phyloP scores from a whole-genome alignment of 2,888 invertebrate species.

The Abscondita cerata region DNA sequence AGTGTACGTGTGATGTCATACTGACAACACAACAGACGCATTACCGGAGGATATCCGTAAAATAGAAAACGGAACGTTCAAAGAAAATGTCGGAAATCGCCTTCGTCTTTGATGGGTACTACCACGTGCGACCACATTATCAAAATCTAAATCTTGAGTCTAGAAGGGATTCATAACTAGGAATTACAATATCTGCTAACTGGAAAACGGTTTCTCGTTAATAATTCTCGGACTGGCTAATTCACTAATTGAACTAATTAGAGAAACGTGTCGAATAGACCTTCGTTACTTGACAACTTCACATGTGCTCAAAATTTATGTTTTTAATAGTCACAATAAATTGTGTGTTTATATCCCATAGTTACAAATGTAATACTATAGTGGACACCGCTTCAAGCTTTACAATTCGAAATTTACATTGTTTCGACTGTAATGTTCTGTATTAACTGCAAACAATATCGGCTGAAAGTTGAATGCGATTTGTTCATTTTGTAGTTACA shows the following conservation, averaged over 20 bases:
- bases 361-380: conserved; percentile 54
- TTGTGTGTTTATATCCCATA: conserved; percentile 53
- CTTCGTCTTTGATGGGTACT: conserved; percentile 30
- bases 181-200: conserved; percentile 14
- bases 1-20: conserved; percentile 41
- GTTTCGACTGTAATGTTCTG: conserved; percentile 45
- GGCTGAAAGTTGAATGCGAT: conserved; percentile 19
- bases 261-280: conserved; percentile 57
- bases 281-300: conserved; percentile 57
- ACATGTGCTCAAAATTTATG: conserved; percentile 58
- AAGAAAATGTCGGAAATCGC: conserved; percentile 43
- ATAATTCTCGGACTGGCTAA: conserved; percentile 49
- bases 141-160: conserved; percentile 9
- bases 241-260: conserved; percentile 59
- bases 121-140: conserved; percentile 18
- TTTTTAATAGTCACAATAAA: conserved; percentile 58
- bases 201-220: conserved; percentile 31
- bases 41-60: conserved; percentile 44
- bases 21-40: conserved; percentile 43
- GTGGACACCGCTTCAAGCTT: conserved; percentile 45
- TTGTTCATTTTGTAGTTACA: conserved; percentile 20
- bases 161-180: not conserved
- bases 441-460: conserved; percentile 26
- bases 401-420: conserved; percentile 30
- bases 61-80: conserved; percentile 39